Evolutionary conservation across 2,113 vertebrate genomes (phyloP), one percentile per base, ranked within the genome.

Genomic region (Spheniscus mendiculus): DNA sequence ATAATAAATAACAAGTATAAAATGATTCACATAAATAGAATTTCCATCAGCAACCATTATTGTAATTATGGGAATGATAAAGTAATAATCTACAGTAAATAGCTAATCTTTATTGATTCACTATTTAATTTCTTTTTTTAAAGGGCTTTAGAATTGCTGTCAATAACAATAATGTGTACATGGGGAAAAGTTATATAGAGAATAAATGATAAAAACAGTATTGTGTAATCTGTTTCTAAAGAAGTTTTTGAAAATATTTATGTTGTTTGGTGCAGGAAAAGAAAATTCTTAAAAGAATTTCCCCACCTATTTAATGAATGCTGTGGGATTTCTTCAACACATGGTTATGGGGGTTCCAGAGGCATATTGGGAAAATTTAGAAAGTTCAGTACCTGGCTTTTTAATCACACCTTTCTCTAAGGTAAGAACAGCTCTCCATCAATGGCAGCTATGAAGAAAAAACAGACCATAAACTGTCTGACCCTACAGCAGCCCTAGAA

Each of bases 1-100:
- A 98, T 98, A 98, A 98, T 99, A 99, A 99, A 99, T 99, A 99
- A 99, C 97, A 98, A 98, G 98, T 97, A 97, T 98, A 98, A 98
- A 99, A 98, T 98, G 94, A 98, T 97, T 98, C 98, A 97, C 97
- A 98, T 99, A 99, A 99, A 99, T 98, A 99, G 98, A 98, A 98
- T 98, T 93, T 97, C 98, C 98, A 98, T 98, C 98, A 98, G 96
- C 95, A 98, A 96, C 98, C 98, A 99, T 99, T 99, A 99, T 98
- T 98, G 94, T 94, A 97, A 98, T 98, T 98, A 98, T 96, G 71
- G 96, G 97, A 98, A 98, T 98, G 98, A 99, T 99, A 99, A 98
- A 98, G 98, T 98, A 98, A 98, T 98, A 98, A 99, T 98, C 98
- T 98, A 94, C 97, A 98, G 98, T 98, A 99, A 99, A 99, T 98